phyloP scores from a whole-genome alignment of 2,797 vertebrate species.

The Coilia nasus region DNA sequence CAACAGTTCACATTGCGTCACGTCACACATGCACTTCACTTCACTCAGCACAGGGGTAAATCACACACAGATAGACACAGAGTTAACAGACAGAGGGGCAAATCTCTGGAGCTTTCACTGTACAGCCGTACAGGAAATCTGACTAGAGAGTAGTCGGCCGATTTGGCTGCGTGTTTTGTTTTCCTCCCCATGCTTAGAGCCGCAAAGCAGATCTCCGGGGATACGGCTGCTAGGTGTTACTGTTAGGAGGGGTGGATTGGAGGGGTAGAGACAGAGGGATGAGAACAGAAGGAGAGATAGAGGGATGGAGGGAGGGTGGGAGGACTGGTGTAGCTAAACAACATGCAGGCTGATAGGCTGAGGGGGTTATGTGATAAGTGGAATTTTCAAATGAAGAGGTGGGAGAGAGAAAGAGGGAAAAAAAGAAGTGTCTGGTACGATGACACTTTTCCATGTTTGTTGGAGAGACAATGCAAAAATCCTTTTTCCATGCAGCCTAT shows the following conservation, averaged over 20 bases:
- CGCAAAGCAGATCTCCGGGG: not conserved
- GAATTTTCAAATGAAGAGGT: not conserved
- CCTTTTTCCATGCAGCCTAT: not conserved
- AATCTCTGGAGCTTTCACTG: not conserved
- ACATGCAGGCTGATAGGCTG: constrained; percentile 10
- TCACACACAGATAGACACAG: too few species aligned
- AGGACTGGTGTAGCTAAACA: not conserved
- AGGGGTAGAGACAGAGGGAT: not conserved
- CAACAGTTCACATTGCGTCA: constrained; percentile 69
- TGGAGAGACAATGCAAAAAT: not conserved
- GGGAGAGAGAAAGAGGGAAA: not conserved
- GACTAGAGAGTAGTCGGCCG: not conserved
- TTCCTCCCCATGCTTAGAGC: not conserved
- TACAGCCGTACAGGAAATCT: not conserved
- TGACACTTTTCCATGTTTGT: not conserved
- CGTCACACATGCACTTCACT: constrained; percentile 69
- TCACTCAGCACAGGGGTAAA: constrained; percentile 37
- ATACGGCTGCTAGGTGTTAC: not conserved
- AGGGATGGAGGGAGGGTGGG: not conserved
- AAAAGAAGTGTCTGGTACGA: not conserved
- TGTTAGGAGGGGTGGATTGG: not conserved
- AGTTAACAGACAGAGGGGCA: not conserved
- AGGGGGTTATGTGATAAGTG: not conserved
- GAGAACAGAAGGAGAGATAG: not conserved
- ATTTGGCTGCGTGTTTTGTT: not conserved